Conservation (phyloP, 2,888 invertebrate species). For the Drosophila nigricruria region DNA sequence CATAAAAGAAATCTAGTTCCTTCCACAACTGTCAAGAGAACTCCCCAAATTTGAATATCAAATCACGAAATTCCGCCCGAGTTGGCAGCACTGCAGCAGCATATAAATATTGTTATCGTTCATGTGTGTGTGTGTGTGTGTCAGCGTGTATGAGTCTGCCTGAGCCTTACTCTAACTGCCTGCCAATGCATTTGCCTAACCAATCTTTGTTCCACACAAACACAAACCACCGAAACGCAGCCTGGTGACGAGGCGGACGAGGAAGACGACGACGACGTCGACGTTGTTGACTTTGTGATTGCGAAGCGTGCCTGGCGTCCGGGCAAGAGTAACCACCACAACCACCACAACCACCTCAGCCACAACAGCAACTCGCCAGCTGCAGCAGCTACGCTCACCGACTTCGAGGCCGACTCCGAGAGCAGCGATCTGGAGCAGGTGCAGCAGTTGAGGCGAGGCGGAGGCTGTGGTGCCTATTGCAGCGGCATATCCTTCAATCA, state of each 20-base stretch:
- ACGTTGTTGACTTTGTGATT: slow-evolving; percentile 74
- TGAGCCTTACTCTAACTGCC: slow-evolving; percentile 43
- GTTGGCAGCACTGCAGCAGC: slow-evolving; percentile 69
- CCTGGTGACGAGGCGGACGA: slow-evolving; percentile 84
- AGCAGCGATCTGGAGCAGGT: slow-evolving; percentile 86
- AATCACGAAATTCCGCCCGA: slow-evolving; percentile 16
- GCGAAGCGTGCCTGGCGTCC: slow-evolving; percentile 74
- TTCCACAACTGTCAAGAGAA: neutral
- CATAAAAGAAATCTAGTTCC: neutral
- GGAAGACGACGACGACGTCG: slow-evolving; percentile 68
- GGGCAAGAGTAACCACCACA: slow-evolving; percentile 38
- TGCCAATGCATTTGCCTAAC: slow-evolving; percentile 61
- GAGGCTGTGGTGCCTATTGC: slow-evolving; percentile 13
- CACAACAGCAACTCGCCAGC: slow-evolving; percentile 33
- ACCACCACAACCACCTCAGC: slow-evolving; percentile 22
- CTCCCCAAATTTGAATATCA: neutral
- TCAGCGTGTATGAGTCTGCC: slow-evolving; percentile 21
- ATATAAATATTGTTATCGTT: slow-evolving; percentile 26
- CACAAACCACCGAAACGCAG: slow-evolving; percentile 32
- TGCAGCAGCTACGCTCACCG: slow-evolving; percentile 82
- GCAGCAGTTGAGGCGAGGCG: slow-evolving; percentile 61
- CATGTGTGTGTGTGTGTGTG: slow-evolving; percentile 18
- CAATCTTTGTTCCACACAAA: slow-evolving; percentile 32
- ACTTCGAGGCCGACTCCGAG: slow-evolving; percentile 88
- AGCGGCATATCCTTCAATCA: slow-evolving; percentile 19